A percentile compares a stretch with the other conserved stretches of the same genome.
phyloP scores from a whole-genome alignment of 2,797 vertebrate genomes.

The Pygocentrus nattereri region DNA sequence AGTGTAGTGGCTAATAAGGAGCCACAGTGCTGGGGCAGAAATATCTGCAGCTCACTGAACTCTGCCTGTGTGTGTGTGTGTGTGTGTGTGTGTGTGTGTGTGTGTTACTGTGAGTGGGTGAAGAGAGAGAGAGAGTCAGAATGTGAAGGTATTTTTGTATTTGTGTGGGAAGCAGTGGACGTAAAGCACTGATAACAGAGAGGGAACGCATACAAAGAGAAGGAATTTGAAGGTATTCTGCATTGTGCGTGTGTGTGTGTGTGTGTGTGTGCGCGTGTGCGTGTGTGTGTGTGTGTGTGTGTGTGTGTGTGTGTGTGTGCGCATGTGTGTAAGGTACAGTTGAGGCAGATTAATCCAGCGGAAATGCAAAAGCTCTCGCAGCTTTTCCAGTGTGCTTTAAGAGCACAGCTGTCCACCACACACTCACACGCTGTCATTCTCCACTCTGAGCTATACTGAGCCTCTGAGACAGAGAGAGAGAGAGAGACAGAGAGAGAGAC shows the following conservation, averaged over 20 bases:
- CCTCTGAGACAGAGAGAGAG: not conserved
- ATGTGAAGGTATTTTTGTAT: constrained; percentile 57
- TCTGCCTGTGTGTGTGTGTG: constrained; percentile 15
- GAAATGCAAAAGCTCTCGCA: constrained; percentile 68
- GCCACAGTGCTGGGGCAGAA: constrained; percentile 71
- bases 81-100: too few species aligned
- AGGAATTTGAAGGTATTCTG: constrained; percentile 43
- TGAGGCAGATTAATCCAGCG: constrained; percentile 77
- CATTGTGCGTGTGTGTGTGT: constrained; percentile 39
- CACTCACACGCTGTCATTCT: constrained; percentile 78
- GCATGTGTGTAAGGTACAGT: constrained; percentile 73
- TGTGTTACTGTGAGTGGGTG: constrained; percentile 18
- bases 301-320: constrained; percentile 51
- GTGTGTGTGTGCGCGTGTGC: constrained; percentile 68
- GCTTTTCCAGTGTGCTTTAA: constrained; percentile 79
- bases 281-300: constrained; percentile 67
- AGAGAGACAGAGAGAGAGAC: not conserved
- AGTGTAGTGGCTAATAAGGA: constrained; percentile 65
- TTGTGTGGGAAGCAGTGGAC: constrained; percentile 35
- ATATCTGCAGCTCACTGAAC: constrained; percentile 66
- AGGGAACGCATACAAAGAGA: constrained; percentile 8
- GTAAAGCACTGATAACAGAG: constrained; percentile 40
- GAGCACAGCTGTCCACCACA: constrained; percentile 86
- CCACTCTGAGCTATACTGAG: constrained; percentile 61
- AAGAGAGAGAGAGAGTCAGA: constrained; percentile 66